phyloP scores from a whole-genome alignment of 2,888 invertebrate genomes.

The Drosophila kambysellisi region DNA sequence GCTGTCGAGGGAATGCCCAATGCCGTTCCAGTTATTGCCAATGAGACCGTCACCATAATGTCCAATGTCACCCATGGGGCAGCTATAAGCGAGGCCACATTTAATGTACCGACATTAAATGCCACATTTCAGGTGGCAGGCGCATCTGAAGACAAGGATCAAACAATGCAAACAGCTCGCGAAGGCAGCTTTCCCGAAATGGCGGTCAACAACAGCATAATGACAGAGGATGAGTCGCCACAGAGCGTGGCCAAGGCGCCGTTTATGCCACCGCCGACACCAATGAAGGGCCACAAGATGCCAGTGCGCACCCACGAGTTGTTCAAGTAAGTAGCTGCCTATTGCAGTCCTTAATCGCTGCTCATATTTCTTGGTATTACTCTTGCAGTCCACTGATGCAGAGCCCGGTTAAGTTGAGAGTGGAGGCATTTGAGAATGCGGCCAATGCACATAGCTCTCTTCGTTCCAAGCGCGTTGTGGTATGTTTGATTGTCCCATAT shows the following conservation, averaged over 20 bases:
- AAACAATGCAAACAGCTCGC: constrained; percentile 73
- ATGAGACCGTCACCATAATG: constrained; percentile 54
- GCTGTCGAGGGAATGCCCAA: constrained; percentile 76
- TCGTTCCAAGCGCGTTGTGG: constrained; percentile 73
- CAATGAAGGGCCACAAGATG: constrained; percentile 73
- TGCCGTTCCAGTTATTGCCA: constrained; percentile 21
- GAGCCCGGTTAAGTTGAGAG: constrained; percentile 87
- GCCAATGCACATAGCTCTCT: constrained; percentile 64
- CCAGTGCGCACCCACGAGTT: constrained; percentile 82
- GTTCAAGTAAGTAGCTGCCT: constrained; percentile 80
- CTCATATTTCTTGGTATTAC: constrained; percentile 46
- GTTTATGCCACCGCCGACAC: constrained; percentile 20
- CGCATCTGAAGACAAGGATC: constrained; percentile 37
- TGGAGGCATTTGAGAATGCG: constrained; percentile 87
- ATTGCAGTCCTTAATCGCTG: background rate
- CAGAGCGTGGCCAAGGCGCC: constrained; percentile 43
- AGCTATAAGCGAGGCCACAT: constrained; percentile 19
- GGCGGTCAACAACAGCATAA: constrained; percentile 69
- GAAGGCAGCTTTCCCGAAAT: constrained; percentile 58
- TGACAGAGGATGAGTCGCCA: constrained; percentile 83
- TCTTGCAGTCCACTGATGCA: constrained; percentile 87
- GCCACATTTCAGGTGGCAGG: constrained; percentile 59
- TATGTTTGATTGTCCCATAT: constrained; percentile 42
- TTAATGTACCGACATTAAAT: constrained; percentile 29
- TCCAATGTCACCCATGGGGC: constrained; percentile 55